Evolutionary conservation across 2,113 vertebrate species (phyloP), one percentile per base, ranked within the genome.

Genomic region (Casuarius casuarius): DNA sequence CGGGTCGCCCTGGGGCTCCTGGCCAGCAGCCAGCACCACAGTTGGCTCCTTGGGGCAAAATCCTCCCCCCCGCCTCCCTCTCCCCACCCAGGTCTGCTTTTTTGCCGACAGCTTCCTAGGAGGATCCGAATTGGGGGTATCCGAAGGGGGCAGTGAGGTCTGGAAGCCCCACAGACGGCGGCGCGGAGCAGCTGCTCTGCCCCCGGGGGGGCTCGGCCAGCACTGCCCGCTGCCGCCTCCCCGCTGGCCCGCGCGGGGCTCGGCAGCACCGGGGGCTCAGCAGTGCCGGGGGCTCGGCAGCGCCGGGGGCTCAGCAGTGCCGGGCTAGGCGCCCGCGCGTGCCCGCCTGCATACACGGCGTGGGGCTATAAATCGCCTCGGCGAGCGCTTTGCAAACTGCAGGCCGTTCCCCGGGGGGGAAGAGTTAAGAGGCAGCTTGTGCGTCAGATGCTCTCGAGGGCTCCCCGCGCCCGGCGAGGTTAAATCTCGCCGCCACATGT

Each of bases 371-470:
- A 92, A 95, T 93, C 84, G 91, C 95, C 91, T 58, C 92, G 97
- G 95, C 83, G 94, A 94, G 92, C 95, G 83, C 94, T 44, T 94
- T 71, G 89, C 96, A 38, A 94, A 94, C 92, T 83, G 89, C 92
- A 81, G 94, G 93, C 96, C 95, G 5, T 94, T 97, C 97, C 97
- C 87, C n/a, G 40, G 16, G 56, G 56, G 96, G 96, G 97, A 94
- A 97, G 95, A 97, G 97, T 96, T 91, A 86, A 76, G 97, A 97
- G 98, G 97, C 96, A 97, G 95, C 40, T 90, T 95, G 88, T 97
- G 97, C 76, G 91, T 98, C 98, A 98, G 97, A 97, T 84, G 95
- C 93, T 76, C 95, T 97, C 93, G 96, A 91, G 95, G 96, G 89
- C 96, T 92, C 74, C 79, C 87, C 84, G 91, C 87, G 93, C 92